Percentiles rank a stretch among this genome's conserved stretches.
These are phyloP conservation scores for Leucosticte australis DNA, from an alignment of 2,113 vertebrate genomes.

Conservation along the genomic window DNA sequence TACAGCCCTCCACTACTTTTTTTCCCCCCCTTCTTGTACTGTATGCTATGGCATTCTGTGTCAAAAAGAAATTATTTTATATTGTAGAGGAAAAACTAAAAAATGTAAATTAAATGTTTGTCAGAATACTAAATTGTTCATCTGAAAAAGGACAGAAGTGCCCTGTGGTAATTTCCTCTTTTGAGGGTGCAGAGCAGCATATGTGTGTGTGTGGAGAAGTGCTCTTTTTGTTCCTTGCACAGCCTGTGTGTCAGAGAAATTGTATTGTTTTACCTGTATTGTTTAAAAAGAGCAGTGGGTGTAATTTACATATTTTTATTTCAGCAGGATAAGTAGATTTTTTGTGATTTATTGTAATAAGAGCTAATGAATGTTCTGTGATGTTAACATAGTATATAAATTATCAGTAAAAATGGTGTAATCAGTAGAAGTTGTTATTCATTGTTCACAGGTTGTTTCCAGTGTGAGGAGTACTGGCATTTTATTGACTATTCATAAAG, in stretches of 20 bases:
- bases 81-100: background rate
- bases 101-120: slow-evolving; percentile 8
- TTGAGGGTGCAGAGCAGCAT: background rate
- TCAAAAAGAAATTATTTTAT: background rate
- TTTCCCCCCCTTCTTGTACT: background rate
- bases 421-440: background rate
- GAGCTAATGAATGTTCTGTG: background rate
- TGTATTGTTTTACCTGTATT: slow-evolving; percentile 28
- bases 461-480: background rate
- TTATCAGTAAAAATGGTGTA: background rate
- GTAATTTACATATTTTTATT: slow-evolving; percentile 16
- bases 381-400: background rate
- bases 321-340: slow-evolving; percentile 7
- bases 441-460: background rate
- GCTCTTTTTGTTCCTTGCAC: background rate
- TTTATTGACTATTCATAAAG: background rate
- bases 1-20: background rate
- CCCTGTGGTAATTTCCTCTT: background rate
- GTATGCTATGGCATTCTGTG: background rate
- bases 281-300: background rate
- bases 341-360: slow-evolving; percentile 1
- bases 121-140: background rate
- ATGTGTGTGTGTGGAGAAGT: background rate
- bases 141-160: background rate
- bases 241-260: background rate